Evolutionary conservation across 2,888 invertebrate species (phyloP).

Genomic region (Leptinotarsa tumamoca): DNA sequence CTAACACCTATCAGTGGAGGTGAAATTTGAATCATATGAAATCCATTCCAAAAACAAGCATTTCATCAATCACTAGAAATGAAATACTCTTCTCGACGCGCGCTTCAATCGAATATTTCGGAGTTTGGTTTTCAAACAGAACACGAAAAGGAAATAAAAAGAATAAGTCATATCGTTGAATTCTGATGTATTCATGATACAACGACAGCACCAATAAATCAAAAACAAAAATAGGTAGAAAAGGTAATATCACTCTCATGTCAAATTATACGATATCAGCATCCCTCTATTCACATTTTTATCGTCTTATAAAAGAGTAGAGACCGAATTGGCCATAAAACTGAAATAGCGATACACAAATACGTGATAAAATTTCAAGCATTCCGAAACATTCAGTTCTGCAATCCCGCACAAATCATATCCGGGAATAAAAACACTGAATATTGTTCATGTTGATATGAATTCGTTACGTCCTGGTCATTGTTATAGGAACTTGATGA

Average conservation of each 20-base stretch:
- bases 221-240: constrained; percentile 34
- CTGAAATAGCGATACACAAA: constrained; percentile 11
- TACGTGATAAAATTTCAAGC: constrained; percentile 18
- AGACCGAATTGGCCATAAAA: constrained; percentile 15
- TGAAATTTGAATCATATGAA: too few species aligned
- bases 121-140: background rate
- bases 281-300: constrained; percentile 34
- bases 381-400: constrained; percentile 9
- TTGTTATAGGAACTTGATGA: background rate
- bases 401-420: background rate
- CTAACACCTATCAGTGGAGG: too few species aligned
- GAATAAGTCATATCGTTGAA: background rate
- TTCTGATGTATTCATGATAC: background rate
- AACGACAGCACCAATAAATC: constrained; percentile 27
- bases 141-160: background rate
- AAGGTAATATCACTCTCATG: constrained; percentile 37
- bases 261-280: constrained; percentile 39
- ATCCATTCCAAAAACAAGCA: too few species aligned
- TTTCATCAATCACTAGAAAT: too few species aligned
- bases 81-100: too few species aligned
- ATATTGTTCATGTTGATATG: background rate
- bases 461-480: background rate
- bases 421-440: background rate
- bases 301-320: constrained; percentile 27
- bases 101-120: background rate